Evolutionary conservation across 2,797 vertebrate genomes (phyloP).

Genomic region (Leptatherina wallacei): DNA sequence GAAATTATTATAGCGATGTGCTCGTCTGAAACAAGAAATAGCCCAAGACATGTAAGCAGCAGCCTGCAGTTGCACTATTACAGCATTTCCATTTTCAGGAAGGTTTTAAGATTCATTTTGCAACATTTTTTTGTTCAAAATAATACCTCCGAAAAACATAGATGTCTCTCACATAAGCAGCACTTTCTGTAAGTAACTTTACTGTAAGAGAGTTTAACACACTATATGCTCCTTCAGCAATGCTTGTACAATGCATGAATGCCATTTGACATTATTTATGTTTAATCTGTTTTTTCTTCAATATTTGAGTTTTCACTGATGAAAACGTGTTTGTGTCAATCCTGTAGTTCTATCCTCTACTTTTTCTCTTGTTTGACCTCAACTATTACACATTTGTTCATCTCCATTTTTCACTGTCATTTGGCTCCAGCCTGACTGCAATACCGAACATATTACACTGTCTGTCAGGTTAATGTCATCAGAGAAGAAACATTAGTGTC

Average conservation of each 20-base stretch:
- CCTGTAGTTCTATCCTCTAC: neutral
- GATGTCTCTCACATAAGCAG: no score
- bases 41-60: neutral
- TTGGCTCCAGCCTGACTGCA: slow-evolving; percentile 48
- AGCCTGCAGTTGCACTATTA: neutral
- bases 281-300: neutral
- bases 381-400: slow-evolving; percentile 28
- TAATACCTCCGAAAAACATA: neutral
- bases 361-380: slow-evolving; percentile 9
- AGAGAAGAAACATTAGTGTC: slow-evolving; percentile 57
- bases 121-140: neutral
- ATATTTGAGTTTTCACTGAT: slow-evolving; percentile 7
- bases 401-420: slow-evolving; percentile 34
- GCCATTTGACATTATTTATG: neutral
- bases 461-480: slow-evolving; percentile 64
- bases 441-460: slow-evolving; percentile 44
- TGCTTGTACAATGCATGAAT: neutral
- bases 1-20: neutral
- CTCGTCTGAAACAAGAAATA: neutral
- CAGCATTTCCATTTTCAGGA: neutral
- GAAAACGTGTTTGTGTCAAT: slow-evolving; percentile 23
- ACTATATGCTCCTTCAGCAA: neutral
- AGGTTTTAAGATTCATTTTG: neutral
- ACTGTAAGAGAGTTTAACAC: neutral
- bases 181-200: neutral